These are phyloP conservation scores for Amphiprion clarkii DNA, from an alignment of 2,797 vertebrate genomes.

Conservation along the genomic window DNA sequence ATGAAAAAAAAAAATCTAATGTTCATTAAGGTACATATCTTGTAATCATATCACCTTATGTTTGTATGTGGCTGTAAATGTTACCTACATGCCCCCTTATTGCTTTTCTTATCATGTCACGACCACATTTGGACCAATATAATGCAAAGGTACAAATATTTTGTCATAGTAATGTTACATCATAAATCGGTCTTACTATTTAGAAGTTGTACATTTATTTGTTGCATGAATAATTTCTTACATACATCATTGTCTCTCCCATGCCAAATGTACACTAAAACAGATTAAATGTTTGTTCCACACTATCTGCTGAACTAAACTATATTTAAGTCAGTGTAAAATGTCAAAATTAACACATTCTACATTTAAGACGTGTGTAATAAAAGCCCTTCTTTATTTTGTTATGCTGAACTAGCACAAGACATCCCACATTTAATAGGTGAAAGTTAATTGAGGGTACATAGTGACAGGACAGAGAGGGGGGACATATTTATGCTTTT, in stretches of 20 bases:
- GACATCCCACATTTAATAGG: neutral
- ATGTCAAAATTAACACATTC: neutral
- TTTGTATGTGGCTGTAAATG: neutral
- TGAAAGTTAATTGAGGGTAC: neutral
- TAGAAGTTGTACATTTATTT: neutral
- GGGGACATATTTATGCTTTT: conserved; percentile 31
- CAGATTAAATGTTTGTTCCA: neutral
- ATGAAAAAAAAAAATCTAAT: too few relatives aligned
- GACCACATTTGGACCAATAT: neutral
- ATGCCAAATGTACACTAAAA: neutral
- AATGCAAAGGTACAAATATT: neutral
- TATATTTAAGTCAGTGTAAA: too few relatives aligned
- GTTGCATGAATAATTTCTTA: neutral
- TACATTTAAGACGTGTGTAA: neutral
- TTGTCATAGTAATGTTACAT: neutral
- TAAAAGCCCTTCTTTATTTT: neutral
- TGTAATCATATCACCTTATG: too few relatives aligned
- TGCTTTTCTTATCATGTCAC: neutral
- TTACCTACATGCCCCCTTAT: neutral
- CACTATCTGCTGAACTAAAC: neutral
- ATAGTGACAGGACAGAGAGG: neutral
- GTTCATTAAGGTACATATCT: too few relatives aligned
- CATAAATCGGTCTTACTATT: neutral
- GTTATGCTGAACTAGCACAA: neutral
- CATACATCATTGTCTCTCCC: neutral